Evolutionary conservation across 2,888 invertebrate genomes (phyloP), one percentile per base, ranked within the genome.

Genomic region (Pseudoips prasinana): DNA sequence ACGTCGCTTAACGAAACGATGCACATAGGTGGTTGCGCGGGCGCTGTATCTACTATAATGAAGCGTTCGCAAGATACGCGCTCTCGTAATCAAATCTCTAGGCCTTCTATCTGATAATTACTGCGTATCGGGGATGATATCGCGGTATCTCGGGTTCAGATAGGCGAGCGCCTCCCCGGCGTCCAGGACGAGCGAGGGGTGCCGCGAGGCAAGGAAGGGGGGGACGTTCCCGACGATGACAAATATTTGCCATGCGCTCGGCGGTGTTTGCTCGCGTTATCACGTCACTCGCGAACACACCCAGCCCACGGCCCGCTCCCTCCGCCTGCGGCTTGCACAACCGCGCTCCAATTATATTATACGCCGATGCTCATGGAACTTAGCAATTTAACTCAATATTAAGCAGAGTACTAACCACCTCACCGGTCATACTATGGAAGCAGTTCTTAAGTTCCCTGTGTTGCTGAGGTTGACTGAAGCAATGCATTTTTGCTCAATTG

Each of bases 91-190:
- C 82, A 81, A 83, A 83, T 83, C 83, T 84, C 69, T 68, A 54
- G 59, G 65, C 63, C 68, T 65, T 76, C 66, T 85, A 85, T 84
- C 86, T 82, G 85, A 86, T 85, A 85, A 84, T 83, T 82, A 78
- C 61, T 64, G 58, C 58, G 56, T 85, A 85, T 83, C 85, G 62
- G 68, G 81, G 81, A 78, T 77, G 74, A 64, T 80, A 78, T 78
- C 78, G 72, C 69, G 69, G 66, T 77, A 78, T 75, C 74, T 74
- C 61, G 46, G 56, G 58, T 60, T 58, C 55, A 75, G 77, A 78
- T 74, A 77, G 62, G 45, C 48, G 59, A 22, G 28, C 22, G 28
- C 25, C 36, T 38, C 39, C 37, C 33, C 41, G 40, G 37, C n/a
- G 33, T 8, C 34, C 25, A 49, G 38, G 44, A 35, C 25, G 32